Percentiles rank a stretch among this genome's conserved stretches.
Conservation (phyloP, 2,888 invertebrate species). For the Allolobophora icterica region DNA sequence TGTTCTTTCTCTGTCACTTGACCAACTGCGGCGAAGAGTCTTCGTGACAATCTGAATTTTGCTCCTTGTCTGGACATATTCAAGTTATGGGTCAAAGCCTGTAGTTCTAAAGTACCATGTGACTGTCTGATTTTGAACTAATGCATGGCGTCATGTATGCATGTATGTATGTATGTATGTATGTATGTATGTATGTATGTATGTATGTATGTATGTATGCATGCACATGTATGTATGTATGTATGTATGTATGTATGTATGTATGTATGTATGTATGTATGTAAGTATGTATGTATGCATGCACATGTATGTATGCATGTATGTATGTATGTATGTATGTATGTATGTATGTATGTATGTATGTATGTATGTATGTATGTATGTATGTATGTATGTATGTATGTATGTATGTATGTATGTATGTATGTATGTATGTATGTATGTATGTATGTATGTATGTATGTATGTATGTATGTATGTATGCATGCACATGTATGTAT, state of each 20-base stretch:
- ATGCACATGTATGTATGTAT: background rate
- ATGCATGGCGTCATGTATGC: background rate
- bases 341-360: background rate
- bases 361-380: too few species aligned
- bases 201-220: background rate
- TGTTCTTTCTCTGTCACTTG: too few species aligned
- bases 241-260: background rate
- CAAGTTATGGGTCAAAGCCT: too few species aligned
- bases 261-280: background rate
- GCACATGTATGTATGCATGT: background rate
- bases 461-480: background rate
- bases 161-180: background rate
- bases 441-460: background rate
- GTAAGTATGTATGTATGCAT: background rate
- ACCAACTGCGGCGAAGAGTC: too few species aligned
- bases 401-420: too few species aligned
- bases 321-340: conserved; percentile 6
- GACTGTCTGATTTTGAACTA: too few species aligned
- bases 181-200: background rate
- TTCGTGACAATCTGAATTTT: too few species aligned
- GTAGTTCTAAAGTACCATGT: too few species aligned
- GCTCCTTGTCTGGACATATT: too few species aligned
- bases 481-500: background rate
- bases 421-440: background rate
- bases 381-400: too few species aligned